Base-by-base conservation (phyloP, 2,797 vertebrate genomes). In the Xerus rutilus region DNA sequence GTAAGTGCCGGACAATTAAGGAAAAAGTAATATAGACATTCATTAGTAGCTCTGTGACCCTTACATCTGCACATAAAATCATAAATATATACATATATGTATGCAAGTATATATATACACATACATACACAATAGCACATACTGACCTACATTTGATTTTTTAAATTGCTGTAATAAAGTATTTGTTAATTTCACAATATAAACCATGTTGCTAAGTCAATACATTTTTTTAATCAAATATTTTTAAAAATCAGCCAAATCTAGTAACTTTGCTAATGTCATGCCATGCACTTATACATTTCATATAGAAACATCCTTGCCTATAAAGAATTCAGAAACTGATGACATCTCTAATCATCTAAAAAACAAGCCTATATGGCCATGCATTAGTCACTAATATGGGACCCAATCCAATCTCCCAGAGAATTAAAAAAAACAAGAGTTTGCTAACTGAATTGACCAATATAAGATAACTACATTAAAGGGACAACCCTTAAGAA, bases 291-390 rank as follows among this genome's bases (percentile, higher is more conserved):
- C 62, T 82, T 64, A 21, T 9, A 18, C 23, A 39, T n/a, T 64
- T 74, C 35, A 76, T 15, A 57, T 1, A 82, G 17, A 78, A 88
- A 65, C 30, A 78, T 74, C 21, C 30, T 25, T 76, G 30, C 47
- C 65, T 54, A 1, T 45, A 94, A 81, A 93, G 64, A 89, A 92
- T n/a, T 94, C 69, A 90, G 89, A 94, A 84, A 86, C 76, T 18
- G 32, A 79, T 43, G 17, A 70, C 28, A 69, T 32, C 78, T 45
- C 78, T 82, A 73, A 79, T 25, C 32, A 73, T 35, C 54, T 77
- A 86, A 86, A 94, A 92, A 72, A 23, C 35, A 72, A 82, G 45
- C 9, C 70, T 43, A 52, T 20, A 25, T 25, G 32, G 28, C 35
- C 81, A 54, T 52, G 17, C 5, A 69, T 69, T 72, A 69, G 18